These are phyloP conservation scores for Stenichneumon culpator DNA, from an alignment of 2,888 invertebrate genomes.

Conservation along the genomic window DNA sequence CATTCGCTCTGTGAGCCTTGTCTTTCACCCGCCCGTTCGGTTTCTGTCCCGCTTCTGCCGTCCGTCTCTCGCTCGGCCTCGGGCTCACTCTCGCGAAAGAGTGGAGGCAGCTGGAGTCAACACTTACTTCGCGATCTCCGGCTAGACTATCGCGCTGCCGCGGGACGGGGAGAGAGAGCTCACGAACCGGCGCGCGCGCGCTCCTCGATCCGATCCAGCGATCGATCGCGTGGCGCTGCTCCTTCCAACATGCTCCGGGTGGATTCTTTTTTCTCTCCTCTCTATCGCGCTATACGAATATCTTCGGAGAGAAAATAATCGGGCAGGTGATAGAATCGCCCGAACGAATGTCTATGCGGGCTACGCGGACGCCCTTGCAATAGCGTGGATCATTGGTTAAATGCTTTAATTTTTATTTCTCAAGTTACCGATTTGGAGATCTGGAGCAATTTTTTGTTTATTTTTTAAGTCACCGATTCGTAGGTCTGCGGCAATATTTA, in stretches of 20 bases:
- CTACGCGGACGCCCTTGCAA: constrained; percentile 2
- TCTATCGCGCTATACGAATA: not conserved
- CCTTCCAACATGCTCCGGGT: not conserved
- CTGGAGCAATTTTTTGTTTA: not conserved
- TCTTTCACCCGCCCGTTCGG: constrained; percentile 25
- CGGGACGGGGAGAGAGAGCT: constrained; percentile 21
- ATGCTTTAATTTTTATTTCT: not conserved
- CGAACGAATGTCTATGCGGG: not conserved
- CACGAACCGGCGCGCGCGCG: constrained; percentile 43
- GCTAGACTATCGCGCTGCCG: constrained; percentile 34
- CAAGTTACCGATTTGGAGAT: not conserved
- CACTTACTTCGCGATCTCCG: constrained; percentile 16
- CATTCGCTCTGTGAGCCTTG: constrained; percentile 10
- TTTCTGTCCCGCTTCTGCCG: constrained; percentile 34
- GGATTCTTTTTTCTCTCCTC: not conserved
- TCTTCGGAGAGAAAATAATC: not conserved
- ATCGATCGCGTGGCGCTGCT: constrained; percentile 57
- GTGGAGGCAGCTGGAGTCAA: constrained; percentile 16
- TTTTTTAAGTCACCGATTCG: not conserved
- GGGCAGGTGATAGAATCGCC: constrained; percentile 1
- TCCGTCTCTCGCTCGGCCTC: constrained; percentile 48
- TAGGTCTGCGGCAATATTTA: not conserved
- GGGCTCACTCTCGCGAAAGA: constrained; percentile 46
- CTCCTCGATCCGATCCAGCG: constrained; percentile 56
- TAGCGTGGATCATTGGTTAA: constrained; percentile 11